A percentile compares a stretch with the other conserved stretches of the same genome.
phyloP scores from a whole-genome alignment of 2,113 vertebrate genomes.

The Ictalurus furcatus region DNA sequence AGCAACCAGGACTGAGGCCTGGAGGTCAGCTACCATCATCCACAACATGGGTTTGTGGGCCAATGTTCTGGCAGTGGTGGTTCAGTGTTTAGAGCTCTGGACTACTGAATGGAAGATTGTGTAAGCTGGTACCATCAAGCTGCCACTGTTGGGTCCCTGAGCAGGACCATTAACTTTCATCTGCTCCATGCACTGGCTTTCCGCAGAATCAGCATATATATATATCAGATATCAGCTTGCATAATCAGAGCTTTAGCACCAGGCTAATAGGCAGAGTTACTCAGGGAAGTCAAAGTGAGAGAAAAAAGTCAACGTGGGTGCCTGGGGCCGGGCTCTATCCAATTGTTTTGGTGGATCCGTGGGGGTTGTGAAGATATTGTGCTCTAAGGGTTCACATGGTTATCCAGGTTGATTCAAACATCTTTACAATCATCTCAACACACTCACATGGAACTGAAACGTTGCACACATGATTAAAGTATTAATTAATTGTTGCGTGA shows the following conservation, averaged over 20 bases:
- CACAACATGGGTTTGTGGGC: neutral
- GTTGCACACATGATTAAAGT: neutral
- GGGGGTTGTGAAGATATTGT: neutral
- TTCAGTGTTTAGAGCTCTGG: neutral
- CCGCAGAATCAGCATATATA: neutral
- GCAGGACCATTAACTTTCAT: neutral
- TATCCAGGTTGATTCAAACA: neutral
- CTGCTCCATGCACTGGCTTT: neutral
- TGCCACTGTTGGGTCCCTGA: neutral
- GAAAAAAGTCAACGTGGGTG: neutral
- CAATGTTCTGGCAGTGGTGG: too few species aligned
- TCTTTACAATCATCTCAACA: neutral
- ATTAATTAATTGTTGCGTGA: neutral
- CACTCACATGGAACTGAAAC: neutral
- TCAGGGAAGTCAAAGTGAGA: neutral
- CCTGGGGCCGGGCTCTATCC: neutral
- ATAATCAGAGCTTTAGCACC: neutral
- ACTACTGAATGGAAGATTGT: neutral
- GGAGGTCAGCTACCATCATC: neutral
- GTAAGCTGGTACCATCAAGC: neutral
- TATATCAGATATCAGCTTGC: neutral
- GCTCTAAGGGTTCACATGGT: neutral
- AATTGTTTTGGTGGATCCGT: neutral
- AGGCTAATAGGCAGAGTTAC: neutral
- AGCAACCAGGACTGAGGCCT: too few species aligned